phyloP scores from a whole-genome alignment of 2,888 invertebrate genomes.

The Andrena marginata region DNA sequence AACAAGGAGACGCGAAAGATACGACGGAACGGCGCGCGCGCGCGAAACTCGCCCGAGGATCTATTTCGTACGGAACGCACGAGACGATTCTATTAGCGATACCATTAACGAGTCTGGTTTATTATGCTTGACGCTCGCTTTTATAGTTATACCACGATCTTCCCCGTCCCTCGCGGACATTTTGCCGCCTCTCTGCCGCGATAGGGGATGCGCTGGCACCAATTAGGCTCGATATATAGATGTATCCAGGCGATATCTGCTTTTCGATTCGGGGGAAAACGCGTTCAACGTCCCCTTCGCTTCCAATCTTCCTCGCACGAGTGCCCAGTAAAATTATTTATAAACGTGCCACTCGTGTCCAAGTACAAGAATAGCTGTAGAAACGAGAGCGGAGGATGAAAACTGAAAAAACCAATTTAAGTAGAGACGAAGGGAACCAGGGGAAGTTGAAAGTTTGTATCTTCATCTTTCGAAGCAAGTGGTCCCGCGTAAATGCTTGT shows the following conservation, averaged over 20 bases:
- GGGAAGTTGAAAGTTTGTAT: conserved; percentile 17
- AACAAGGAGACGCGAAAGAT: conserved; percentile 20
- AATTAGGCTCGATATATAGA: conserved; percentile 79
- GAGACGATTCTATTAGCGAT: conserved; percentile 83
- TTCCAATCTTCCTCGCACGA: not conserved
- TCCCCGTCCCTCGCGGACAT: conserved; percentile 42
- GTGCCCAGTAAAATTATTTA: conserved; percentile 15
- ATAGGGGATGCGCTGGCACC: conserved; percentile 74
- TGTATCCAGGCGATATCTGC: conserved; percentile 72
- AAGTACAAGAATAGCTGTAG: not conserved
- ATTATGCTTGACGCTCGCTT: conserved; percentile 79
- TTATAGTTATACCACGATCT: conserved; percentile 79
- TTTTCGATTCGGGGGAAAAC: conserved; percentile 65
- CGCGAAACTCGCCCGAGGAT: conserved; percentile 53
- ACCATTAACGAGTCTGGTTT: conserved; percentile 81
- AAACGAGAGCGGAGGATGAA: too few species aligned
- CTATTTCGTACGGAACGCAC: conserved; percentile 62
- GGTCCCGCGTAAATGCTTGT: not conserved
- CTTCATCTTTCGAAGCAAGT: not conserved
- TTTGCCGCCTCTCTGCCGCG: conserved; percentile 30
- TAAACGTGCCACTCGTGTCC: not conserved
- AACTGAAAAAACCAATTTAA: not conserved
- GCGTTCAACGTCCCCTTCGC: not conserved
- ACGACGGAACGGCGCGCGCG: conserved; percentile 32
- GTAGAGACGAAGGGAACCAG: not conserved